Conservation (phyloP, 2,888 invertebrate genomes). For the Silvanus unidentatus region DNA sequence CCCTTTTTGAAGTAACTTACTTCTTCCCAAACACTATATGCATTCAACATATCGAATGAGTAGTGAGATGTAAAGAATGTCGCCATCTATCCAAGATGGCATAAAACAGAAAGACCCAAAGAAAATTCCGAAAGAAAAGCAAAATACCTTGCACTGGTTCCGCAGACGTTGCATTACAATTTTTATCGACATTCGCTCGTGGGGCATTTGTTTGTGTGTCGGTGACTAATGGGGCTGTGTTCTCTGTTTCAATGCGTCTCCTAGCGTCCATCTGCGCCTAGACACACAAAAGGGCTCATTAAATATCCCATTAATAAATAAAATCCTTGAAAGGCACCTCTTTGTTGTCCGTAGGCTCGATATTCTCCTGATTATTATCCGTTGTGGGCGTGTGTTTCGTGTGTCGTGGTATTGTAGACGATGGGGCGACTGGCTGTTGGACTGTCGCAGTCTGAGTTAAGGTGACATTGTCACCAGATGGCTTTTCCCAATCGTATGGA, state of each 20-base stretch:
- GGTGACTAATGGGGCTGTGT: conserved; percentile 55
- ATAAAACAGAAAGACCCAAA: conserved; percentile 19
- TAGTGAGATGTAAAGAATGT: background rate
- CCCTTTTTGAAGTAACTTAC: conserved; percentile 61
- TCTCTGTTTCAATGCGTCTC: conserved; percentile 58
- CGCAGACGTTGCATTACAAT: conserved; percentile 61
- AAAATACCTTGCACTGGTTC: conserved; percentile 29
- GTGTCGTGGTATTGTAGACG: conserved; percentile 37
- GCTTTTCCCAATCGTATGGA: conserved; percentile 94
- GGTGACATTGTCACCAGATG: conserved; percentile 39
- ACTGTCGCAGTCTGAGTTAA: conserved; percentile 30
- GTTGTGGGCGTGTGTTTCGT: conserved; percentile 49
- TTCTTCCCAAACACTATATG: conserved; percentile 4
- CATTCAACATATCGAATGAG: background rate
- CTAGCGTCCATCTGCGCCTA: conserved; percentile 53
- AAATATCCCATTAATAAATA: too few relatives aligned
- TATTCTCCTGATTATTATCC: conserved; percentile 63
- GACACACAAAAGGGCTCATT: conserved; percentile 5
- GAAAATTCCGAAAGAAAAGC: conserved; percentile 24
- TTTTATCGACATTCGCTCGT: conserved; percentile 53
- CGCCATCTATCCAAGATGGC: conserved; percentile 1
- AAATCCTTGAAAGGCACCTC: conserved; percentile 47
- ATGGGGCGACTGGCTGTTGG: conserved; percentile 32
- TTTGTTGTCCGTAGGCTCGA: conserved; percentile 60
- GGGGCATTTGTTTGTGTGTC: conserved; percentile 53